Conservation (phyloP, 2,888 invertebrate species). For the Sesia apiformis region DNA sequence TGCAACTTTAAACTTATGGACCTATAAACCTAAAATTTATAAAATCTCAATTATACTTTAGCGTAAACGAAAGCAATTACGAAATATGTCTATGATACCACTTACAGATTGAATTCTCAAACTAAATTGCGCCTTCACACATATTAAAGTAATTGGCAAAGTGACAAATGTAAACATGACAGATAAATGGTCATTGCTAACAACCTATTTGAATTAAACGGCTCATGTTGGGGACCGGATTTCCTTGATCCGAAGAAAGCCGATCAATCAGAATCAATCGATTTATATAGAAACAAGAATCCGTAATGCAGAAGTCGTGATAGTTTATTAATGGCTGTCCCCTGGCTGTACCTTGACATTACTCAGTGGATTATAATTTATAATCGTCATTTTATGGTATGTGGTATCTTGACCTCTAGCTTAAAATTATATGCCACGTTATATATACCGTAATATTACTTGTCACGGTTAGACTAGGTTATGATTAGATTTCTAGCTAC, state of each 20-base stretch:
- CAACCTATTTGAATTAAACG: conserved; percentile 11
- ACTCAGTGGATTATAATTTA: neutral
- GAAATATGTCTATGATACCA: too few relatives aligned
- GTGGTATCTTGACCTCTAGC: neutral
- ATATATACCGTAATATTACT: too few relatives aligned
- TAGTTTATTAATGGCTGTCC: conserved; percentile 3
- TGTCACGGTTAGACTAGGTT: too few relatives aligned
- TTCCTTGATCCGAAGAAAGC: conserved; percentile 10
- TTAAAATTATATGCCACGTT: too few relatives aligned
- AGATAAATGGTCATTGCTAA: conserved; percentile 21
- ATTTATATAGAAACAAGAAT: conserved; percentile 1
- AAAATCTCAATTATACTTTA: too few relatives aligned
- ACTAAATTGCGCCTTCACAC: too few relatives aligned
- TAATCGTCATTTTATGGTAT: neutral
- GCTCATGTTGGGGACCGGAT: conserved; percentile 6
- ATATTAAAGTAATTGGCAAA: conserved; percentile 19
- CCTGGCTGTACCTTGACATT: neutral
- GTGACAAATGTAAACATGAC: conserved; percentile 11
- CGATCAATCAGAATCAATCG: conserved; percentile 2
- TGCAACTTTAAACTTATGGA: too few relatives aligned
- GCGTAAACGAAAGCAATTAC: too few relatives aligned
- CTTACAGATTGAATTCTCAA: too few relatives aligned
- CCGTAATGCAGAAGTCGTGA: conserved; percentile 5
- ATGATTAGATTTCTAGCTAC: too few relatives aligned
- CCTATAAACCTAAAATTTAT: too few relatives aligned